Conservation (phyloP, 1,140 invertebrate genomes). For the Globodera ellingtonae region DNA sequence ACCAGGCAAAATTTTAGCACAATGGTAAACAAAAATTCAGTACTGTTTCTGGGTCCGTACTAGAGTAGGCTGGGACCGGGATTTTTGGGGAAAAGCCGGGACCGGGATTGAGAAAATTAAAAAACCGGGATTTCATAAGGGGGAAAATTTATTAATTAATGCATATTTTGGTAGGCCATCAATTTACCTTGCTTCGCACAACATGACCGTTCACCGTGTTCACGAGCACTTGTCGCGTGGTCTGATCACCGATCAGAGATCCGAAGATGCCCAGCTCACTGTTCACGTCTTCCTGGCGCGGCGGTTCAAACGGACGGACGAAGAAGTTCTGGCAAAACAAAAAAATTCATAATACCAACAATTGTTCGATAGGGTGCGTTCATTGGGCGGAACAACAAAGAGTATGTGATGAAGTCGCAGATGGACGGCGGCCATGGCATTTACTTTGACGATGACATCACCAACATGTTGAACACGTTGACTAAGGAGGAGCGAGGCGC, state of each 20-base stretch:
- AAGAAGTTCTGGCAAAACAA: constrained; percentile 75
- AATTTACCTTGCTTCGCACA: constrained; percentile 19
- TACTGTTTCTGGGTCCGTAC: no score
- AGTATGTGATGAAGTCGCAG: constrained; percentile 93
- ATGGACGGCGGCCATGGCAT: constrained; percentile 82
- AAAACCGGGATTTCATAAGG: no score
- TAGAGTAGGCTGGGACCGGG: no score
- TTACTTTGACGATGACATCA: constrained; percentile 81
- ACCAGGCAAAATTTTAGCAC: no score
- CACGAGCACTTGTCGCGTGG: constrained; percentile 75
- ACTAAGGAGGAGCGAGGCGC: constrained; percentile 76
- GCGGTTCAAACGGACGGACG: constrained; percentile 72
- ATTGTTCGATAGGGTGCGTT: no score
- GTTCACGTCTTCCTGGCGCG: constrained; percentile 72
- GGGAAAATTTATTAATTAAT: no score
- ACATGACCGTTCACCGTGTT: constrained; percentile 24
- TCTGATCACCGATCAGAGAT: constrained; percentile 66
- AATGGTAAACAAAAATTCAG: not conserved
- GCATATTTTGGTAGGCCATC: no score
- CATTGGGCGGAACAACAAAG: constrained; percentile 69
- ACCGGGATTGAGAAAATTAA: no score
- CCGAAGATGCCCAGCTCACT: constrained; percentile 94
- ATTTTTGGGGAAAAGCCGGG: no score
- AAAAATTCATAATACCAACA: no score
- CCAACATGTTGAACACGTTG: constrained; percentile 72